Base-by-base conservation (phyloP, 2,888 invertebrate genomes). In the Leucophora obtusa region DNA sequence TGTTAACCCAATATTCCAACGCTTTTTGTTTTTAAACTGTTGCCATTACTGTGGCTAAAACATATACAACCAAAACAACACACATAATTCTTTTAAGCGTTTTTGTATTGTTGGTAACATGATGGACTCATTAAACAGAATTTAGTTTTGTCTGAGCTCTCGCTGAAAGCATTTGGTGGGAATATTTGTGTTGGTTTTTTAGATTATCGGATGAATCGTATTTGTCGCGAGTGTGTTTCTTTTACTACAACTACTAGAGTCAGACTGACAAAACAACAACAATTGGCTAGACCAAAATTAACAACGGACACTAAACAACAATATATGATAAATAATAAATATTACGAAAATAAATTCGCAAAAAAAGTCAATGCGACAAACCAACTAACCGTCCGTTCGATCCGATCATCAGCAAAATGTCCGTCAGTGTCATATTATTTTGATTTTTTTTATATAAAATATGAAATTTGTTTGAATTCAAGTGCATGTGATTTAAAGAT, bases 61-160 rank as follows among this genome's bases (percentile, higher is more conserved):
- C 54, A 24, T 21, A 28, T n/a, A 60, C n/a, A n/a, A n/a, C n/a
- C n/a, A n/a, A n/a, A n/a, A n/a, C 59, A 60, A 60, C 18, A 35
- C 60, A n/a, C n/a, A 47, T 47, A n/a, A 47, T 9, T 24, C 3
- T n/a, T 28, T 21, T 9, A 24, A 24, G 21, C n/a, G 24, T 56
- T 56, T 56, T 15, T 56, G 17, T 35, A 10, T 54, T 59, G 56
- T 35, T 71, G 60, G 71, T 71, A 71, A 68, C 60, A 77, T 66
- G 66, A 77, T 47, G 54, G 54, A 58, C 66, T 81, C 58, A 82
- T 68, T 78, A 69, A 78, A 58, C 71, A 75, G 59, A 79, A 72
- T 82, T 82, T 65, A 82, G 83, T 83, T 77, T 75, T 63, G 79
- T 77, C 51, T 82, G 72, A 82, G 35, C 79, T 62, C 71, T 83